These are phyloP conservation scores for Diphyllodes magnificus DNA, from an alignment of 2,113 vertebrate species.

Conservation along the genomic window DNA sequence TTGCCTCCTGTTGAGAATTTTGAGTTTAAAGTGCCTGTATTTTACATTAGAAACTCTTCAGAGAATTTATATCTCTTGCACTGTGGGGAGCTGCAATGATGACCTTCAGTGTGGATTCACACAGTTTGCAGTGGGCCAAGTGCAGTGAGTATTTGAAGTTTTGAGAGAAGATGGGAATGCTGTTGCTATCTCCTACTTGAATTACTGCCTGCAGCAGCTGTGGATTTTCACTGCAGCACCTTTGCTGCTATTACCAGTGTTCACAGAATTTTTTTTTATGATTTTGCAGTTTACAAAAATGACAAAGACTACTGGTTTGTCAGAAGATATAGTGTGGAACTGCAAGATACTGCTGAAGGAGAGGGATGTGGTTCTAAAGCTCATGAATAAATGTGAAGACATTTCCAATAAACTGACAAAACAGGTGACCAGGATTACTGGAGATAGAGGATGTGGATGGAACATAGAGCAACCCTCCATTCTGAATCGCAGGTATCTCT, in stretches of 20 bases:
- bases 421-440: slow-evolving; percentile 83
- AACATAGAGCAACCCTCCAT: slow-evolving; percentile 79
- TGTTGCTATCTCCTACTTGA: neutral
- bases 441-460: slow-evolving; percentile 68
- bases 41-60: neutral
- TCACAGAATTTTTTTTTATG: neutral
- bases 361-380: slow-evolving; percentile 84
- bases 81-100: neutral
- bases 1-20: neutral
- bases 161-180: neutral
- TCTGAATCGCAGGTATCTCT: slow-evolving; percentile 82
- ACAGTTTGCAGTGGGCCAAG: neutral
- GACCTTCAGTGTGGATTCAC: neutral
- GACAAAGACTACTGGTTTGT: slow-evolving; percentile 78
- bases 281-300: slow-evolving; percentile 76
- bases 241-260: neutral
- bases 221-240: neutral
- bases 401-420: slow-evolving; percentile 88
- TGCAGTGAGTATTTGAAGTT: neutral
- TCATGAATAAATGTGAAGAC: slow-evolving; percentile 92
- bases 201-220: neutral
- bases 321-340: slow-evolving; percentile 81
- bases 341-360: slow-evolving; percentile 88
- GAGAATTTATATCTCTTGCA: neutral
- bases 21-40: neutral